These are phyloP conservation scores for Anthrax anthrax DNA, from an alignment of 2,888 invertebrate genomes.

Conservation along the genomic window DNA sequence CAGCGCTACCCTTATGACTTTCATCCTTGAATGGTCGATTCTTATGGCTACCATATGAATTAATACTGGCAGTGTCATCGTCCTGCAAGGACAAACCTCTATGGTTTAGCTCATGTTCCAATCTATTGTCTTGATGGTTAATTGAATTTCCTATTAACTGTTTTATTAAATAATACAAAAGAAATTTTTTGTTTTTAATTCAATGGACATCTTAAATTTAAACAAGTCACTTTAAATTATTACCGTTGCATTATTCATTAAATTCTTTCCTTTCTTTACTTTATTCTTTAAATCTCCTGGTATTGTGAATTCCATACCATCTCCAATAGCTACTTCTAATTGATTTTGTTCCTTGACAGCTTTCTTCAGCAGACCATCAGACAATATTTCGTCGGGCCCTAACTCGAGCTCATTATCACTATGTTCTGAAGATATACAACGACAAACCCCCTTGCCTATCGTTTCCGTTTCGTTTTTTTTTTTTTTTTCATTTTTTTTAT, in stretches of 20 bases:
- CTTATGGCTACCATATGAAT: constrained; percentile 85
- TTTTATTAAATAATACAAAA: constrained; percentile 9
- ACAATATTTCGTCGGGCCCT: constrained; percentile 54
- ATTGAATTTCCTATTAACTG: constrained; percentile 58
- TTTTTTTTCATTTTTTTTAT: constrained; percentile 12
- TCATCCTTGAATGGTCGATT: constrained; percentile 78
- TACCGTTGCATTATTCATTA: constrained; percentile 63
- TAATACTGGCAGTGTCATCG: constrained; percentile 72
- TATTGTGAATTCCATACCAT: constrained; percentile 87
- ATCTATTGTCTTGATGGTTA: constrained; percentile 60
- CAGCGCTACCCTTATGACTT: constrained; percentile 80
- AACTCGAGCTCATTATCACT: constrained; percentile 48
- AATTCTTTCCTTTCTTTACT: constrained; percentile 65
- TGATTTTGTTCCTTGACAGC: constrained; percentile 81
- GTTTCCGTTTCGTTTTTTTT: constrained; percentile 25
- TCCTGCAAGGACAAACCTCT: constrained; percentile 56
- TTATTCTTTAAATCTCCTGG: constrained; percentile 77
- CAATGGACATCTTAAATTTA: too few species aligned
- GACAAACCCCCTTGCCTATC: constrained; percentile 39
- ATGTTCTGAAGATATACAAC: constrained; percentile 55
- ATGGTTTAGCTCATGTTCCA: constrained; percentile 62
- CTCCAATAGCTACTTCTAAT: constrained; percentile 81
- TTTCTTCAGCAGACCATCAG: constrained; percentile 71
- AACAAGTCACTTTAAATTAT: too few species aligned
- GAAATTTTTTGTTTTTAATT: not conserved